Percentiles rank a stretch among this genome's conserved stretches.
phyloP scores from a whole-genome alignment of 1,140 invertebrate genomes.

The Drosophila equinoxialis region DNA sequence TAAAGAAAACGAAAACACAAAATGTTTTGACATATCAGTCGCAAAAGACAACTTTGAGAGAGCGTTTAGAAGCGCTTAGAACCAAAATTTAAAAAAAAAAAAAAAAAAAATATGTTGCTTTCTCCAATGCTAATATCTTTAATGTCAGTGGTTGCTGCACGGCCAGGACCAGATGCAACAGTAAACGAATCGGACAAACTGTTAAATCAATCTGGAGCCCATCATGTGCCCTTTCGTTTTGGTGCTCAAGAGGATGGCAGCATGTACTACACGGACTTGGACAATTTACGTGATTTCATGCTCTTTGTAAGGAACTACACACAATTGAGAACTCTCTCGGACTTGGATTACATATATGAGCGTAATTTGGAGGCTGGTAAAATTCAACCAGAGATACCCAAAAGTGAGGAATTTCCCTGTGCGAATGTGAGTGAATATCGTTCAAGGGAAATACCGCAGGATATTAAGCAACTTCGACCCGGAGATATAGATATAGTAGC shows the following conservation, averaged over 20 bases:
- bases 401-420: constrained; percentile 47
- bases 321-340: background rate
- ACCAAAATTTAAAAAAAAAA: background rate
- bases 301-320: constrained; percentile 11
- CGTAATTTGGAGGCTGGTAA: constrained; percentile 3
- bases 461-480: constrained; percentile 84
- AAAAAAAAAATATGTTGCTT: background rate
- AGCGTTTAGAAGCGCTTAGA: background rate
- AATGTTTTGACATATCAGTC: background rate
- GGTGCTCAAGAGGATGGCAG: constrained; percentile 15
- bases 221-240: constrained; percentile 15
- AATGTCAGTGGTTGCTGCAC: background rate
- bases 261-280: constrained; percentile 16
- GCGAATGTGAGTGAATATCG: constrained; percentile 57
- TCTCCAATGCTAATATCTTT: background rate
- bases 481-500: constrained; percentile 88
- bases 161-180: background rate
- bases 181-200: constrained; percentile 3
- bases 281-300: constrained; percentile 15
- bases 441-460: constrained; percentile 82
- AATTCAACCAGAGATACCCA: background rate
- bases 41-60: background rate
- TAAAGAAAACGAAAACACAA: background rate
- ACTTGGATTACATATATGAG: background rate
- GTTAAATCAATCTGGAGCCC: constrained; percentile 2